A percentile compares a stretch with the other conserved stretches of the same genome.
phyloP scores from a whole-genome alignment of 2,113 vertebrate species.

The Athene noctua region DNA sequence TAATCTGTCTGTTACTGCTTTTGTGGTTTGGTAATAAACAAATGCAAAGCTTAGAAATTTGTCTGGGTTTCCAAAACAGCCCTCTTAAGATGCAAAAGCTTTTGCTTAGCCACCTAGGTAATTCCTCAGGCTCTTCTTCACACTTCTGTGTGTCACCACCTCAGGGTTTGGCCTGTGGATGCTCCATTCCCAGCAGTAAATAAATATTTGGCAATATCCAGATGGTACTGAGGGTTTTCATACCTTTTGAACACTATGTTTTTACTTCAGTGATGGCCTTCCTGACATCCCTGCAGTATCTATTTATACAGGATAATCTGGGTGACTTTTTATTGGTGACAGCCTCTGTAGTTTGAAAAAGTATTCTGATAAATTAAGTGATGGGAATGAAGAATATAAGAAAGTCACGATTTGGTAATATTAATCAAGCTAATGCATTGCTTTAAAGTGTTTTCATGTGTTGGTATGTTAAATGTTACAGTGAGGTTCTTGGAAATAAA shows the following conservation, averaged over 20 bases:
- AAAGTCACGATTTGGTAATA: neutral
- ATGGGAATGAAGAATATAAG: neutral
- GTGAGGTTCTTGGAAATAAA: neutral
- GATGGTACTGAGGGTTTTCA: neutral
- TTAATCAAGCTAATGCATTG: neutral
- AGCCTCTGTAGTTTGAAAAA: neutral
- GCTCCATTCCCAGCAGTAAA: neutral
- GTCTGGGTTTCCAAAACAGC: neutral
- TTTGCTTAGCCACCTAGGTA: neutral
- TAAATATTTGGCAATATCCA: neutral
- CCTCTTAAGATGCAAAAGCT: neutral
- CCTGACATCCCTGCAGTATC: neutral
- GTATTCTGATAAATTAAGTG: neutral
- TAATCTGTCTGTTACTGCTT: neutral
- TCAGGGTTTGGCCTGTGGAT: neutral
- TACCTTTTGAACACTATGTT: neutral
- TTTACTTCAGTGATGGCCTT: neutral
- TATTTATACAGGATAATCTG: neutral
- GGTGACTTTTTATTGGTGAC: neutral
- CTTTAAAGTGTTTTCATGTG: neutral
- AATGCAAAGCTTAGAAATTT: neutral
- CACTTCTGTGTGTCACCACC: neutral
- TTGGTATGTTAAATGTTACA: neutral
- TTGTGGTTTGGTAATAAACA: conserved; percentile 12
- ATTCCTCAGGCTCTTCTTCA: neutral